A percentile compares a stretch with the other conserved stretches of the same genome.
phyloP scores from a whole-genome alignment of 2,797 vertebrate species.

The Galago senegalensis region DNA sequence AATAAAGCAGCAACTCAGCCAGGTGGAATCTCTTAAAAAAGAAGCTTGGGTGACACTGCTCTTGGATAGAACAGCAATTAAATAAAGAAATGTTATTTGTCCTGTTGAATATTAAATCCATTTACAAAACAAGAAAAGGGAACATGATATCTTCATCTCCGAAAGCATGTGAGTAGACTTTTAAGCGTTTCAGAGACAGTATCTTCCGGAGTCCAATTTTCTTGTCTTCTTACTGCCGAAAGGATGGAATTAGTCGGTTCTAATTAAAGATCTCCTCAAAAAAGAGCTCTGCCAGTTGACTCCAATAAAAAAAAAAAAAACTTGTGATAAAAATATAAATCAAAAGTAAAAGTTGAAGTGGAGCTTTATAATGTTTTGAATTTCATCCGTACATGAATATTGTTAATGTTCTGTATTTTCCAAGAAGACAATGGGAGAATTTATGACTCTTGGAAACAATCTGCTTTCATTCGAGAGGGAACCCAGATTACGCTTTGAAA shows the following conservation, averaged over 20 bases:
- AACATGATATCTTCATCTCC: slow-evolving; percentile 38
- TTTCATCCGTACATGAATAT: slow-evolving; percentile 77
- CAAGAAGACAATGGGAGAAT: slow-evolving; percentile 71
- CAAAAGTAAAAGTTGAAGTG: slow-evolving; percentile 51
- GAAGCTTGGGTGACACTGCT: slow-evolving; percentile 28
- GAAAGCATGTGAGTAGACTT: slow-evolving; percentile 49
- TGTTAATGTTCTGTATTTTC: slow-evolving; percentile 72
- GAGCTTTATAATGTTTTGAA: slow-evolving; percentile 65
- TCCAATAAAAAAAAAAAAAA: slow-evolving; percentile 67
- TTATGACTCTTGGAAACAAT: slow-evolving; percentile 79
- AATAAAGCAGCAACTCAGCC: slow-evolving; percentile 57
- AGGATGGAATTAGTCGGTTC: slow-evolving; percentile 67
- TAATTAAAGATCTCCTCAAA: slow-evolving; percentile 72
- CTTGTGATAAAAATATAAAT: slow-evolving; percentile 55
- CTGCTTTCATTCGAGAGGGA: slow-evolving; percentile 72
- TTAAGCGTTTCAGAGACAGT: slow-evolving; percentile 62
- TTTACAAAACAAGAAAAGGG: slow-evolving; percentile 64
- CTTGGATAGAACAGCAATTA: slow-evolving; percentile 66
- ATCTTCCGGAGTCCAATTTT: slow-evolving; percentile 61
- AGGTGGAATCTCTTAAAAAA: slow-evolving; percentile 51
- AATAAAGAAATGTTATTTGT: slow-evolving; percentile 57
- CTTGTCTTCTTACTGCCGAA: slow-evolving; percentile 60
- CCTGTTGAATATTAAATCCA: slow-evolving; percentile 48
- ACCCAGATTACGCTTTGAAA: slow-evolving; percentile 79
- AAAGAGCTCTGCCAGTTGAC: slow-evolving; percentile 62